Conservation (phyloP, 2,797 vertebrate species). For the Centropyge bicolor region DNA sequence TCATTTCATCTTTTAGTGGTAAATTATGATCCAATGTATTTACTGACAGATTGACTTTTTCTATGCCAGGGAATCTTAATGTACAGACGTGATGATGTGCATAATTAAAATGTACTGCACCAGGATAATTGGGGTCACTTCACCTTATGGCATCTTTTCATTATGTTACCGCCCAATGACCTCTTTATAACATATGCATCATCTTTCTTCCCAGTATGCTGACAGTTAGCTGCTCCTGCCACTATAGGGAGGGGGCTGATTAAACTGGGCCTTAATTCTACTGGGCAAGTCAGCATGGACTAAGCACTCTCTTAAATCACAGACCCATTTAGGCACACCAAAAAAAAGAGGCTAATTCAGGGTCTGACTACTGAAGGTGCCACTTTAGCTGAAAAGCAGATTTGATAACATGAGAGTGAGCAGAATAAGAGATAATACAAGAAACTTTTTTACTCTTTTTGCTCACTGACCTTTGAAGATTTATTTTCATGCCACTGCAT, state of each 20-base stretch:
- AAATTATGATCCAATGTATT: neutral
- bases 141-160: conserved; percentile 9
- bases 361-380: neutral
- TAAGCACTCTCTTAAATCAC: neutral
- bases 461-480: neutral
- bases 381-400: neutral
- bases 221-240: neutral
- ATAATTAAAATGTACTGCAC: conserved; percentile 12
- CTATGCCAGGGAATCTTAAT: conserved; percentile 15
- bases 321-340: neutral
- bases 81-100: neutral
- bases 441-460: neutral
- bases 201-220: neutral
- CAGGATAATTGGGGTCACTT: conserved; percentile 8
- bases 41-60: conserved; percentile 43
- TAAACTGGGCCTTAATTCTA: neutral
- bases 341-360: conserved; percentile 1
- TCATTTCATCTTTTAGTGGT: conserved; percentile 13
- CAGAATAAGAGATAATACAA: neutral
- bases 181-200: neutral
- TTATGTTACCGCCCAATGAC: neutral
- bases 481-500: neutral
- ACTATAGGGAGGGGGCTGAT: neutral
- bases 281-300: neutral
- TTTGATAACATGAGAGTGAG: neutral